A percentile compares a stretch with the other conserved stretches of the same genome.
These are phyloP conservation scores for Cordilura impudica DNA, from an alignment of 2,888 invertebrate species.

Conservation along the genomic window DNA sequence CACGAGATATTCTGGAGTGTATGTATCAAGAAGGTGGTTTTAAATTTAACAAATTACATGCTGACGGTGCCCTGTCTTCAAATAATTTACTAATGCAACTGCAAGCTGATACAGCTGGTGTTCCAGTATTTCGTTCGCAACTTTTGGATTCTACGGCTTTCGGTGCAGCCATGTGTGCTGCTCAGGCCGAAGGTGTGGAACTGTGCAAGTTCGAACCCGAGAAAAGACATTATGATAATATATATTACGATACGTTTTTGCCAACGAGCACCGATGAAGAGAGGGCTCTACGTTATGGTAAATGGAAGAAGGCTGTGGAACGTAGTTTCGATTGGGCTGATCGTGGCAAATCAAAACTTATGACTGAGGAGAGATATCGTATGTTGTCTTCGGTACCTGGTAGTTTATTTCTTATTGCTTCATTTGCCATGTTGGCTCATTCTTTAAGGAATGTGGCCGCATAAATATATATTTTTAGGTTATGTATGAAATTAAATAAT, in stretches of 20 bases:
- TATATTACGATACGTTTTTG: conserved; percentile 86
- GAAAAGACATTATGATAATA: conserved; percentile 78
- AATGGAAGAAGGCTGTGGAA: conserved; percentile 97
- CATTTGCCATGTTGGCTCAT: conserved; percentile 81
- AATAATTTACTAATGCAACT: conserved; percentile 96
- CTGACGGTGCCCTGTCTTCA: conserved; percentile 95
- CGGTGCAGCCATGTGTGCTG: conserved; percentile 96
- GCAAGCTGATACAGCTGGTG: conserved; percentile 95
- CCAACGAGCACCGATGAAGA: conserved; percentile 90
- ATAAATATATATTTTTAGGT: conserved; percentile 20
- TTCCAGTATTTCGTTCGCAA: conserved; percentile 91
- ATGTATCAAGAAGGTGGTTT: conserved; percentile 96
- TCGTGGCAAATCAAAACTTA: conserved; percentile 81
- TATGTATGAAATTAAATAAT: background rate
- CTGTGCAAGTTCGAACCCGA: conserved; percentile 84
- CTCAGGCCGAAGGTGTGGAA: conserved; percentile 85
- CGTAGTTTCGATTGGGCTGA: conserved; percentile 91
- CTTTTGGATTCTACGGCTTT: conserved; percentile 94
- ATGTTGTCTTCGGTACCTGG: conserved; percentile 89
- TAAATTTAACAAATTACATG: conserved; percentile 88
- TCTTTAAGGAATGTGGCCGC: conserved; percentile 57
- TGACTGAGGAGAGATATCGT: conserved; percentile 90
- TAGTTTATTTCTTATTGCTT: conserved; percentile 85
- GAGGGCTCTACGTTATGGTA: conserved; percentile 88
- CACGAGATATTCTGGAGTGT: conserved; percentile 94